Conservation (phyloP, 1,140 invertebrate genomes). For the Condylostylus longicornis region DNA sequence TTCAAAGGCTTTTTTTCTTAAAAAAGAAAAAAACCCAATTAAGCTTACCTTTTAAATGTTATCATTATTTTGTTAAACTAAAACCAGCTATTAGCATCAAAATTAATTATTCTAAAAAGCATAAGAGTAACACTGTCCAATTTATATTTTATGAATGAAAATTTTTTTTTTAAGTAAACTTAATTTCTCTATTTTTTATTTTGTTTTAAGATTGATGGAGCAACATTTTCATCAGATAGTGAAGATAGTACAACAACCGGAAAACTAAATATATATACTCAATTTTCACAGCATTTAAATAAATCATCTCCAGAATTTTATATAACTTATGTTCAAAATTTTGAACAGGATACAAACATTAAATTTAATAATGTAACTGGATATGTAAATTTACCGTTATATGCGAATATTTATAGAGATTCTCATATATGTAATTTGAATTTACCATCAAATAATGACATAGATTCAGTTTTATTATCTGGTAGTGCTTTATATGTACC, state of each 20-base stretch:
- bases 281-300: slow-evolving; percentile 1
- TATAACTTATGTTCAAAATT: slow-evolving; percentile 4
- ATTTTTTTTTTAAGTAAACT: neutral
- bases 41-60: too few relatives aligned
- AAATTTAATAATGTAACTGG: neutral
- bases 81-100: too few relatives aligned
- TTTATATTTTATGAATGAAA: slow-evolving; percentile 2
- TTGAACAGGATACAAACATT: neutral
- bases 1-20: too few relatives aligned
- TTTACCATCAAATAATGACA: slow-evolving; percentile 11
- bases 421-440: slow-evolving; percentile 20
- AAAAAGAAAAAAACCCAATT: too few relatives aligned
- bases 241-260: too few relatives aligned
- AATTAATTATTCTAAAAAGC: slow-evolving; percentile 4
- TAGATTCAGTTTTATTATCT: slow-evolving; percentile 20
- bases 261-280: slow-evolving; percentile 4
- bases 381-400: slow-evolving; percentile 15
- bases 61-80: too few relatives aligned
- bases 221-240: too few relatives aligned
- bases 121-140: slow-evolving; percentile 17
- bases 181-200: neutral
- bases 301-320: slow-evolving; percentile 6
- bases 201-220: slow-evolving; percentile 10
- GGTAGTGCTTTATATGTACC: slow-evolving; percentile 25
- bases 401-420: slow-evolving; percentile 18